These are phyloP conservation scores for Tiaroga cobitis DNA, from an alignment of 2,797 vertebrate genomes.

Conservation along the genomic window DNA sequence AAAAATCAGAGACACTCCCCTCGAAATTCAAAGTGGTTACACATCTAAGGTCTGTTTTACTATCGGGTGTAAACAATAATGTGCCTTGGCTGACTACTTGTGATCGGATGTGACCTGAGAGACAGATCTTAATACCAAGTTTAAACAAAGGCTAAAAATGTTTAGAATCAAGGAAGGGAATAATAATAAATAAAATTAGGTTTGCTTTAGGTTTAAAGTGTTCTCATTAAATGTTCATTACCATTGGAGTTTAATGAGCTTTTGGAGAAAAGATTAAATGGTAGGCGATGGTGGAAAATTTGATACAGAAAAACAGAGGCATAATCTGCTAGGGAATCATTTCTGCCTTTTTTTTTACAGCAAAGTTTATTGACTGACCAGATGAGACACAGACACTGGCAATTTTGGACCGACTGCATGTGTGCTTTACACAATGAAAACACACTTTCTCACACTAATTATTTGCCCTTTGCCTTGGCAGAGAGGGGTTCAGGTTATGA, in stretches of 20 bases:
- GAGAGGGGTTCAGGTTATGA: slow-evolving; percentile 64
- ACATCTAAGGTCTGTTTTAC: background rate
- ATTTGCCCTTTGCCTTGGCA: slow-evolving; percentile 67
- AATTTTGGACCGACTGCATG: slow-evolving; percentile 61
- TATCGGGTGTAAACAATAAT: slow-evolving; percentile 7
- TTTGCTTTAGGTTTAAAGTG: slow-evolving; percentile 57
- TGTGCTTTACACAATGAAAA: slow-evolving; percentile 66
- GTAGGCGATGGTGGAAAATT: slow-evolving; percentile 51
- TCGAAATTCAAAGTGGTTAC: background rate
- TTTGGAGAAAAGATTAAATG: slow-evolving; percentile 52
- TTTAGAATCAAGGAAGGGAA: slow-evolving; percentile 49
- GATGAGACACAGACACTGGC: slow-evolving; percentile 60
- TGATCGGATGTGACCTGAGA: background rate
- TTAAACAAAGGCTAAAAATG: slow-evolving; percentile 35
- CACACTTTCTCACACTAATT: slow-evolving; percentile 68
- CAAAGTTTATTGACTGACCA: slow-evolving; percentile 60
- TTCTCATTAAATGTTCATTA: slow-evolving; percentile 63
- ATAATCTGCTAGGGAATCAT: slow-evolving; percentile 45
- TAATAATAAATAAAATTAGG: slow-evolving; percentile 63
- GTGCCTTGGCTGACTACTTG: background rate
- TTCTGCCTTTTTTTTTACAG: slow-evolving; percentile 14
- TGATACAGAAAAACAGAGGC: slow-evolving; percentile 41
- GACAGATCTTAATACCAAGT: background rate
- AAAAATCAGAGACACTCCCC: background rate
- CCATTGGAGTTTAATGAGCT: slow-evolving; percentile 54